Evolutionary conservation across 2,888 invertebrate species (phyloP), one percentile per base, ranked within the genome.

Genomic region (Metacarcinus magister): DNA sequence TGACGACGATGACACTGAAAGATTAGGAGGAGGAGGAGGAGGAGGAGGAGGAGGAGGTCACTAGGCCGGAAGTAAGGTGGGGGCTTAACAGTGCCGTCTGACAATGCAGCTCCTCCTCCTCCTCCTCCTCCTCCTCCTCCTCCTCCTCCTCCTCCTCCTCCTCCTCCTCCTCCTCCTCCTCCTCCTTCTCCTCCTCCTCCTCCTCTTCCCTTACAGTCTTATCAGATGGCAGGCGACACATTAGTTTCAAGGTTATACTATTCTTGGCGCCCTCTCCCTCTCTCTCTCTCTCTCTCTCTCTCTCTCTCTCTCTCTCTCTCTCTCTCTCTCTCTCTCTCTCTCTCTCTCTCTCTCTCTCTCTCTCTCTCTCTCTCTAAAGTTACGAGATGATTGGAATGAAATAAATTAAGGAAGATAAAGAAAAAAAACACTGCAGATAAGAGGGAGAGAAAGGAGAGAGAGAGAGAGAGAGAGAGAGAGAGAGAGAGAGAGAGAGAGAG

Each of bases 1-100:
- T 32, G 82, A 82, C 0, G 82, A 32, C 5, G 19, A 82, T 2
- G 75, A 0, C 28, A 32, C 2, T 13, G 54, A 10, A 54, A n/a
- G n/a, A 67, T 10, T 19, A 67, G n/a, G 23, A 67, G n/a, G n/a
- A 67, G 23, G 82, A 32, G 82, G 32, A 82, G 82, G 82, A 82
- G 82, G 82, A 82, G 82, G 82, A 82, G 82, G 82, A 82, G 82
- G 82, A 82, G 82, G 82, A 82, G 82, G 82, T 82, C 82, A 82
- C 5, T 82, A 32, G 82, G 82, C 82, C 82, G 82, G 82, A 82
- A 82, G 82, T 82, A 32, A 82, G 82, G 82, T n/a, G 67, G 67
- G 5, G 82, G 82, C 82, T 10, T 82, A 82, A 28, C 82, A 82
- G 82, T 82, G 82, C 10, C 32, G 82, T 82, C 82, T 8, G 82